Evolutionary conservation across 2,113 vertebrate genomes (phyloP).

Genomic region (Melanerpes aurifrons): DNA sequence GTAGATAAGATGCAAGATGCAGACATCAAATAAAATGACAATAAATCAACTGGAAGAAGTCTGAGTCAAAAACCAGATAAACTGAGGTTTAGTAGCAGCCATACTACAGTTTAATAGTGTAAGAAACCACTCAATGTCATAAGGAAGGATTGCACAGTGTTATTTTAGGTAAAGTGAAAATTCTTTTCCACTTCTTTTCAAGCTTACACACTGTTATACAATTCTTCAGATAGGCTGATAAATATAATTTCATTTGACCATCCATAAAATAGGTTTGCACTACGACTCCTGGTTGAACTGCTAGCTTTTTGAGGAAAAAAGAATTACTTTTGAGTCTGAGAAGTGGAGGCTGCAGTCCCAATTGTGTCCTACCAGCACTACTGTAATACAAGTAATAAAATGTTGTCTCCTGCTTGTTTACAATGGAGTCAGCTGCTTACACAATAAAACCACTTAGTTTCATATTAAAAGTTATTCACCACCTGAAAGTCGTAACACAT

Average conservation of each 20-base stretch:
- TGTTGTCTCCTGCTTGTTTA: not conserved
- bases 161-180: not conserved
- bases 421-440: not conserved
- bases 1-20: not conserved
- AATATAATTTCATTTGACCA: not conserved
- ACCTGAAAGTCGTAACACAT: not conserved
- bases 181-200: not conserved
- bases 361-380: not conserved
- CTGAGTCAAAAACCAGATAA: not conserved
- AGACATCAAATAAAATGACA: slow-evolving; percentile 8
- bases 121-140: not conserved
- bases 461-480: not conserved
- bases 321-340: not conserved
- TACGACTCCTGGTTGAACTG: not conserved
- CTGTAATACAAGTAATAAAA: not conserved
- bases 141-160: not conserved
- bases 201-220: not conserved
- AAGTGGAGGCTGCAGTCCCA: not conserved
- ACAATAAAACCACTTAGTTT: not conserved
- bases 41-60: not conserved
- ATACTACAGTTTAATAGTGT: not conserved
- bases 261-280: not conserved
- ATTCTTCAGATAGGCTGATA: not conserved
- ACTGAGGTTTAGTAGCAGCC: not conserved
- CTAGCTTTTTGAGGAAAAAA: not conserved